phyloP scores from a whole-genome alignment of 30 jellyfish, hydroid and myxozoan genomes.

The Turritopsis dohrnii region DNA sequence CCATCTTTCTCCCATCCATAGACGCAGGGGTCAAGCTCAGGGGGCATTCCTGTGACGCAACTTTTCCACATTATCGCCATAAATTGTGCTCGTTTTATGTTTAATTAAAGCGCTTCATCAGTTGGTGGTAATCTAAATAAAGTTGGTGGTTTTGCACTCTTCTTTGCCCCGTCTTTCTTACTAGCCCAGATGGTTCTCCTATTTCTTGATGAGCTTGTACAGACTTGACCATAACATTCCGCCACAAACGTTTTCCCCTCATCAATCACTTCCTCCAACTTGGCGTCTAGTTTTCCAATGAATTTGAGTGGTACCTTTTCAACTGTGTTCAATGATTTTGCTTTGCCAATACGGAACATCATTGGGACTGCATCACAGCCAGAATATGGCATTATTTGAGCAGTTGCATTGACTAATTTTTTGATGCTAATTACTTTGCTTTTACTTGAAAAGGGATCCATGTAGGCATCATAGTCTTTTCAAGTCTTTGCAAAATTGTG shows the following conservation, averaged over 20 bases:
- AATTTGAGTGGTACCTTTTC: neutral
- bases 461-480: neutral
- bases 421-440: neutral
- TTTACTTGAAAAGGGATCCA: neutral
- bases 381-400: neutral
- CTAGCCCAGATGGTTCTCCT: neutral
- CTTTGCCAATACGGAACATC: neutral
- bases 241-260: constrained; percentile 11
- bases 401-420: constrained; percentile 1
- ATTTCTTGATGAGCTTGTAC: neutral
- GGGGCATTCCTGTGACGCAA: neutral
- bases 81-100: neutral
- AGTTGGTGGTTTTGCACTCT: constrained; percentile 14
- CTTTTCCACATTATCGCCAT: neutral
- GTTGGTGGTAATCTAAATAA: neutral
- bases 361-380: neutral
- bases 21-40: neutral
- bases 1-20: constrained; percentile 14
- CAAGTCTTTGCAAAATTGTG: neutral
- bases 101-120: neutral
- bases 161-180: constrained; percentile 10
- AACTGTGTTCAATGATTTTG: neutral
- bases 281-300: neutral
- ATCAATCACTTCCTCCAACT: neutral
- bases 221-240: neutral